These are phyloP conservation scores for Heteromormyrus szaboi DNA, from an alignment of 2,797 vertebrate species.

Conservation along the genomic window DNA sequence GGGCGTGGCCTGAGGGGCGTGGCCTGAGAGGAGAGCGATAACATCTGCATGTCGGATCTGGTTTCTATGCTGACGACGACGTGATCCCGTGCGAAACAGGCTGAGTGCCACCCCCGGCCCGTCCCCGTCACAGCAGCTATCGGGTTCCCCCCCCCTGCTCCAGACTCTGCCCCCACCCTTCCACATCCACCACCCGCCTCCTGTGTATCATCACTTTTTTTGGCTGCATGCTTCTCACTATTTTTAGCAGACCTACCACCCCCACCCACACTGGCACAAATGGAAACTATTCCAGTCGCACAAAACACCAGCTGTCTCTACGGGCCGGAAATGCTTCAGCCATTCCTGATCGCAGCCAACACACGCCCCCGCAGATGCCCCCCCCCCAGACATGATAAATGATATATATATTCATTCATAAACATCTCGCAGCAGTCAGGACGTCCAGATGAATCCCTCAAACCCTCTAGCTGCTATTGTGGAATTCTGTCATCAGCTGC, in stretches of 20 bases:
- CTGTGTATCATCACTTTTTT: neutral
- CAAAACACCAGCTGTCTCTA: neutral
- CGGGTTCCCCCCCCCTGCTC: neutral
- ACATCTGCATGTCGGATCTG: neutral
- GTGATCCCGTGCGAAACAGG: neutral
- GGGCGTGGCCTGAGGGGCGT: neutral
- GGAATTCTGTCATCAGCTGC: neutral
- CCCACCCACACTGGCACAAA: neutral
- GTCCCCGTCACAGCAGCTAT: neutral
- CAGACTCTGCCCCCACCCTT: neutral
- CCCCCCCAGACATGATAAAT: neutral
- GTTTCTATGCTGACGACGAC: neutral
- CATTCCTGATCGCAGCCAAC: neutral
- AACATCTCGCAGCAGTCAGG: neutral
- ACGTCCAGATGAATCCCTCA: neutral
- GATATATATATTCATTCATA: slow-evolving; percentile 7
- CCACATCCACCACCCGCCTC: too few relatives aligned
- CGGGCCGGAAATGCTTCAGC: neutral
- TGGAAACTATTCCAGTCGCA: neutral
- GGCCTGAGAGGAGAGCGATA: neutral
- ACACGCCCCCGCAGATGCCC: neutral
- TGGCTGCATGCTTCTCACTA: neutral
- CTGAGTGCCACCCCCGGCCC: neutral
- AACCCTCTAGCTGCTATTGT: neutral
- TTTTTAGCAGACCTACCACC: neutral